These are phyloP conservation scores for Perithous albicinctus DNA, from an alignment of 2,888 invertebrate genomes.

Conservation along the genomic window DNA sequence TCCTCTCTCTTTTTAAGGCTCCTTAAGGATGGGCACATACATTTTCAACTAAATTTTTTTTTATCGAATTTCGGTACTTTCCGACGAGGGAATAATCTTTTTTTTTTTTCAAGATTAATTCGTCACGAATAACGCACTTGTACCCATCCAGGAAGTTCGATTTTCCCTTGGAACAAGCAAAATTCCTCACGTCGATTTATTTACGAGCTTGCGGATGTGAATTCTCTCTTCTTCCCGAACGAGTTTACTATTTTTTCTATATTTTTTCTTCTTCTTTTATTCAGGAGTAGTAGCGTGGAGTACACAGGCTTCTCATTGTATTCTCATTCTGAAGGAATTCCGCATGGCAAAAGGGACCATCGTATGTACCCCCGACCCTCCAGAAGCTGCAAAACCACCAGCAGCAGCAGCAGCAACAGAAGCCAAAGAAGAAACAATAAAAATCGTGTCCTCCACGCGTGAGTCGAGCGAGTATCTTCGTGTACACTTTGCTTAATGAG, in stretches of 20 bases:
- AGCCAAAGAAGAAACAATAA: slow-evolving; percentile 13
- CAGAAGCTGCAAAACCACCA: not conserved
- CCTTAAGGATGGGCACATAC: too few relatives aligned
- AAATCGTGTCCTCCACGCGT: slow-evolving; percentile 20
- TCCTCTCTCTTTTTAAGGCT: not conserved
- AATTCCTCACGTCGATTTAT: not conserved
- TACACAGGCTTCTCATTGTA: slow-evolving; percentile 24
- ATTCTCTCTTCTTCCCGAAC: slow-evolving; percentile 7
- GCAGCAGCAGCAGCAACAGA: not conserved
- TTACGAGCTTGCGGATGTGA: not conserved
- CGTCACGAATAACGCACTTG: not conserved
- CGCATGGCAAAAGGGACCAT: slow-evolving; percentile 5
- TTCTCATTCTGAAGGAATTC: slow-evolving; percentile 27
- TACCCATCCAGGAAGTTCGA: not conserved
- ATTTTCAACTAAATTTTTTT: not conserved
- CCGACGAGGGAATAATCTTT: not conserved
- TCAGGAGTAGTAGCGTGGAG: not conserved
- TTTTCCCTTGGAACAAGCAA: not conserved
- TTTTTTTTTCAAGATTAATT: not conserved
- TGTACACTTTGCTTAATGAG: slow-evolving; percentile 26
- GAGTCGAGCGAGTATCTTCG: slow-evolving; percentile 22
- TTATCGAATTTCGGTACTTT: not conserved
- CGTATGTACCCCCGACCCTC: slow-evolving; percentile 1
- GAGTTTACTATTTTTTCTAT: slow-evolving; percentile 15
- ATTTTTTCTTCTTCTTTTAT: not conserved